Conservation (phyloP, 2,888 invertebrate species). For the Polymixis flavicincta region DNA sequence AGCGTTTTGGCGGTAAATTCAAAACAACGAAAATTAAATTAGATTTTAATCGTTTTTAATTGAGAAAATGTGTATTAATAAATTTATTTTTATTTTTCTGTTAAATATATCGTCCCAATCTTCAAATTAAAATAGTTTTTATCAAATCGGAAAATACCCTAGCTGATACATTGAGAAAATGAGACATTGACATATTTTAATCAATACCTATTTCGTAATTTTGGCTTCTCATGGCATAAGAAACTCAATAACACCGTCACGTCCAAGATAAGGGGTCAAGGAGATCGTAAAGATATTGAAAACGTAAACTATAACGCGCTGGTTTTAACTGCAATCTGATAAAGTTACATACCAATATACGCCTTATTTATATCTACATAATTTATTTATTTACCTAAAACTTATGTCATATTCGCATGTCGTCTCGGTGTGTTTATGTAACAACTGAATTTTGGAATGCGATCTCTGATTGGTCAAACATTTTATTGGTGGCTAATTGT, state of each 20-base stretch:
- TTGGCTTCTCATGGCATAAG: slow-evolving; percentile 1
- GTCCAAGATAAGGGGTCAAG: slow-evolving; percentile 53
- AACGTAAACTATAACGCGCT: slow-evolving; percentile 24
- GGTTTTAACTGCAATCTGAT: slow-evolving; percentile 45
- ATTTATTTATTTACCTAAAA: background rate
- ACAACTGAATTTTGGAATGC: background rate
- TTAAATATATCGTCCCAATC: too few species aligned
- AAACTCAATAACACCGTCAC: background rate
- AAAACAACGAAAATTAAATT: too few species aligned
- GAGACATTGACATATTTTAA: background rate
- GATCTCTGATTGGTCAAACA: background rate
- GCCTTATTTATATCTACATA: slow-evolving; percentile 4
- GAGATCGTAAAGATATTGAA: slow-evolving; percentile 38
- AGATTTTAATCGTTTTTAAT: too few species aligned
- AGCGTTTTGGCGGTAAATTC: too few species aligned
- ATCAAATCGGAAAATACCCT: too few species aligned
- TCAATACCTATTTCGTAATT: background rate
- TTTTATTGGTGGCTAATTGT: background rate
- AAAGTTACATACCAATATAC: background rate
- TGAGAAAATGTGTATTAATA: too few species aligned
- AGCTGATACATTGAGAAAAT: background rate
- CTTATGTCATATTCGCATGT: too few species aligned
- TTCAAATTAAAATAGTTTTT: too few species aligned
- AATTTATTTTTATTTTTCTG: too few species aligned
- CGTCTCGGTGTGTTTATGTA: too few species aligned